Conservation (phyloP, 2,797 vertebrate species). For the Falco cherrug region DNA sequence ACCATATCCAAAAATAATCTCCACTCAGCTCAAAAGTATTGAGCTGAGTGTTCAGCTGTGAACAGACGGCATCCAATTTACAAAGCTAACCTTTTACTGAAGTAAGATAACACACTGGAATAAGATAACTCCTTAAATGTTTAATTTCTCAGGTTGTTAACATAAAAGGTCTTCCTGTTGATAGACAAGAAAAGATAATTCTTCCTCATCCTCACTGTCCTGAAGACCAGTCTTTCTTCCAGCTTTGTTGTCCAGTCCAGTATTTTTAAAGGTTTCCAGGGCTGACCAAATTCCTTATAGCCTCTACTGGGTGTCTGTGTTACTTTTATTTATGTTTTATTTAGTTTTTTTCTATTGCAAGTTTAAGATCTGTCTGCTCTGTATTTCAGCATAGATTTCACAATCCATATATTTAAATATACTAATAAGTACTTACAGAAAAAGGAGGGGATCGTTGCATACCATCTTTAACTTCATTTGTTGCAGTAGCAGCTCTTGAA, state of each 20-base stretch:
- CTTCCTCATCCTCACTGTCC: neutral
- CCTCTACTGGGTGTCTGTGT: accelerated
- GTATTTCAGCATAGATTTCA: neutral
- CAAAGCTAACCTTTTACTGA: neutral
- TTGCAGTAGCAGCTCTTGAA: neutral
- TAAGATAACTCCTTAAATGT: neutral
- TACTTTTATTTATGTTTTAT: neutral
- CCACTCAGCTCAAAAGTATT: neutral
- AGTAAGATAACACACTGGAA: neutral
- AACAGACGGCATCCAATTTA: neutral
- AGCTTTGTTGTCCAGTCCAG: neutral
- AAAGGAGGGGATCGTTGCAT: neutral
- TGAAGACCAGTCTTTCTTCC: neutral
- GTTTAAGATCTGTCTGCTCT: neutral
- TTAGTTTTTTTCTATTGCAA: neutral
- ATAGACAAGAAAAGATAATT: neutral
- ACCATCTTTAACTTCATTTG: neutral
- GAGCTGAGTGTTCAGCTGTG: neutral
- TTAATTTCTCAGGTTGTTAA: neutral
- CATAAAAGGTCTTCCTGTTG: neutral
- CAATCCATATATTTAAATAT: neutral
- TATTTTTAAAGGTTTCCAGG: neutral
- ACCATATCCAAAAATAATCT: neutral
- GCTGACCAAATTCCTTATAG: neutral
- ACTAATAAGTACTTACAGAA: neutral